Percentiles rank a stretch among this genome's conserved stretches.
Conservation (phyloP, 2,888 invertebrate species). For the Embidobia sp. region DNA sequence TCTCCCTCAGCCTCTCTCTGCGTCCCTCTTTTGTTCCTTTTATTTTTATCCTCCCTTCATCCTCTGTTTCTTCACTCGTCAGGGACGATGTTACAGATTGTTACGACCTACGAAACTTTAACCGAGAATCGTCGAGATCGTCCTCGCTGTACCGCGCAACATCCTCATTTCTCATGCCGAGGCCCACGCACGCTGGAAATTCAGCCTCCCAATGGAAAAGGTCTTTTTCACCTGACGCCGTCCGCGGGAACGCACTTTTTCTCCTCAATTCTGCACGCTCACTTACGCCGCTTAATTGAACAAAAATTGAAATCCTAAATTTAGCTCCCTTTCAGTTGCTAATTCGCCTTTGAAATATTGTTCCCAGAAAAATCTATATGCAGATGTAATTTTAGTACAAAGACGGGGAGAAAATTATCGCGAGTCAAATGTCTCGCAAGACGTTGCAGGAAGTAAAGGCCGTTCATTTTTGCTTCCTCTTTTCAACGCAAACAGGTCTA, state of each 20-base stretch:
- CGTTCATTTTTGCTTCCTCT: slow-evolving; percentile 3
- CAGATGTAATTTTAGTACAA: slow-evolving; percentile 16
- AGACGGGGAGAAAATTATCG: slow-evolving; percentile 11
- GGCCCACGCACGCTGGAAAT: slow-evolving; percentile 48
- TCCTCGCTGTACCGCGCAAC: slow-evolving; percentile 32
- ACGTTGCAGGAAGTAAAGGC: not conserved
- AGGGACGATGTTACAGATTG: slow-evolving; percentile 52
- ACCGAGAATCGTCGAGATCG: slow-evolving; percentile 44
- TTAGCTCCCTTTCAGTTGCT: slow-evolving; percentile 21
- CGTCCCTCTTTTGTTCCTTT: not conserved
- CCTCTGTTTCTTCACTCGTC: slow-evolving; percentile 36
- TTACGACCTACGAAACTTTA: slow-evolving; percentile 54
- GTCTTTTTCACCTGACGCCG: slow-evolving; percentile 29
- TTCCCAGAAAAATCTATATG: slow-evolving; percentile 24
- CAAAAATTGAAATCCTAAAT: slow-evolving; percentile 38
- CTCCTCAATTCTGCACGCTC: slow-evolving; percentile 1
- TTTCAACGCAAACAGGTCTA: slow-evolving; percentile 5
- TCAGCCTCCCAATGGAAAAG: slow-evolving; percentile 24
- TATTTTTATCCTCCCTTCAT: slow-evolving; percentile 16
- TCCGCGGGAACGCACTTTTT: not conserved
- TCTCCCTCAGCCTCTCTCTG: slow-evolving; percentile 12
- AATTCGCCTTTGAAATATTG: slow-evolving; percentile 17
- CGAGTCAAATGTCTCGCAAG: slow-evolving; percentile 37
- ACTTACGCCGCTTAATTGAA: slow-evolving; percentile 29
- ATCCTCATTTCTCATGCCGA: slow-evolving; percentile 62